phyloP scores from a whole-genome alignment of 2,113 vertebrate species.

The Microcebus jonahi region DNA sequence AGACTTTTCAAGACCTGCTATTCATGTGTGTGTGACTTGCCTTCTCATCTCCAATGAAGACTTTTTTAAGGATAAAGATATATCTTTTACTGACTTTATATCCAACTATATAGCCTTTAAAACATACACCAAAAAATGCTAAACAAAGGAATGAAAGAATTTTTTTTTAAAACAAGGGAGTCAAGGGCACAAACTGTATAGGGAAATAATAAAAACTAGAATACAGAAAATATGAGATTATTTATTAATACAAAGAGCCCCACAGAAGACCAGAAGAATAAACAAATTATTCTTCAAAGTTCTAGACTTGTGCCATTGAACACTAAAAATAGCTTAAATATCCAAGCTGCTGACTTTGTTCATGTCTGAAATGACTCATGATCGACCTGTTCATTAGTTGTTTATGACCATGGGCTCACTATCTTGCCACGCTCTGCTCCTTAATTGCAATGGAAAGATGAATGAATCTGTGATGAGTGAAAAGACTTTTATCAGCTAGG shows the following conservation, averaged over 20 bases:
- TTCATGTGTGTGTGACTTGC: background rate
- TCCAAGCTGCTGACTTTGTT: slow-evolving; percentile 38
- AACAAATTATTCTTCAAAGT: slow-evolving; percentile 12
- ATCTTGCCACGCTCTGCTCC: background rate
- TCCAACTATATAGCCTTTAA: background rate
- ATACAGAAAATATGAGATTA: background rate
- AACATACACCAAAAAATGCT: background rate
- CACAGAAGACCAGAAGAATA: background rate
- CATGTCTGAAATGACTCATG: background rate
- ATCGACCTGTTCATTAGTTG: background rate
- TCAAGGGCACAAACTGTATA: background rate
- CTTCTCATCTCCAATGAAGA: background rate
- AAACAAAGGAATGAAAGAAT: background rate
- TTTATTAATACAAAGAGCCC: background rate
- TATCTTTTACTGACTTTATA: background rate
- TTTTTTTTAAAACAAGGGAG: background rate
- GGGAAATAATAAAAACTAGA: slow-evolving; percentile 9
- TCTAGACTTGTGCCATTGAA: background rate
- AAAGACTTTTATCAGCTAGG: slow-evolving; percentile 1
- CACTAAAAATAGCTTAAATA: background rate
- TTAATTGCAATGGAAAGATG: slow-evolving; percentile 47
- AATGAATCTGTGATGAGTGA: slow-evolving; percentile 70
- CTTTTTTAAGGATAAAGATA: background rate
- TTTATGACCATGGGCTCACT: background rate
- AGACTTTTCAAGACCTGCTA: background rate